Base-by-base conservation (phyloP, 2,113 vertebrate species). In the Echinops telfairi region DNA sequence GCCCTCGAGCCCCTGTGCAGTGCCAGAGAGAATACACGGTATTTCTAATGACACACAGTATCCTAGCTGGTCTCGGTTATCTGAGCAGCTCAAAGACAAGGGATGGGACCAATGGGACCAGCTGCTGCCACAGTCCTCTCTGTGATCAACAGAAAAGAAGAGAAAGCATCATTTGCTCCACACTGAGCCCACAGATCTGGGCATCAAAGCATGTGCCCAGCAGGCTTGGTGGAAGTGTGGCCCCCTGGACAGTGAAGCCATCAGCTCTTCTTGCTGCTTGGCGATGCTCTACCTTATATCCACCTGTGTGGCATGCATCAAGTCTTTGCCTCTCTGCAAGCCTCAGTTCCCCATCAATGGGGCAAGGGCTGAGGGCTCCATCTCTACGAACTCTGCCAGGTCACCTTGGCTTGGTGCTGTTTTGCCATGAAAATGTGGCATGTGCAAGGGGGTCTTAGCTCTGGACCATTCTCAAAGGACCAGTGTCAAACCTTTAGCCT, bases 221-320 rank as follows among this genome's bases (percentile, higher is more conserved):
- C 29, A 57, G 79, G 36, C 29, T 12, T 81, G 62, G 10, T 12
- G 8, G 31, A 71, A 36, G 29, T 36, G 9, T 9, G 64, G 6
- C 47, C n/a, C n/a, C 17, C 31, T 76, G 58, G 33, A 47, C 53
- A 20, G 23, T 68, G 36, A 2, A 31, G 2, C 16, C 75, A 60
- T 66, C 40, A 40, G 7, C 40, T 40, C 40, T 40, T 40, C 40
- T 40, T 40, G 40, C 40, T 40, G 40, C 40, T 40, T 7, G 47
- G 9, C 10, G 47, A 53, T 53, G 47, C 47, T 11, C 47, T 53
- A 53, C 47, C 53, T 82, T 70, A n/a, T 4, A 29, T 19, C n/a
- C 40, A 36, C 0, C 4, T 22, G 33, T 22, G 80, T 1, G 58
- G 58, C 1, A 33, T 31, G 0, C 0, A 0, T 33, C 57, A 36